Evolutionary conservation across 1,140 invertebrate genomes (phyloP).

Genomic region (Panagrolaimus sp.): DNA sequence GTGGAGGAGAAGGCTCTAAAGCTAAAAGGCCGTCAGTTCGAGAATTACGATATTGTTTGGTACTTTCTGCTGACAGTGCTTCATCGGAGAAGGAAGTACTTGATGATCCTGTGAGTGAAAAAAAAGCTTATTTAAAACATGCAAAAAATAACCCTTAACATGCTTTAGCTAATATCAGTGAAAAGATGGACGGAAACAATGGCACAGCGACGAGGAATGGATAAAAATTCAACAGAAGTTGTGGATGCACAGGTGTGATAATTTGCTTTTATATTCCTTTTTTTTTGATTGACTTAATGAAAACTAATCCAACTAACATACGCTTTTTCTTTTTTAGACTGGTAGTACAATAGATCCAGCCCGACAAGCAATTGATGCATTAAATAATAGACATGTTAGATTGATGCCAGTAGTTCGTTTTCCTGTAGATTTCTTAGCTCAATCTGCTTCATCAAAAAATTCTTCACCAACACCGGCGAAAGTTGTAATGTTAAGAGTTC

Average conservation of each 20-base stretch:
- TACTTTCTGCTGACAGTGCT: slow-evolving; percentile 36
- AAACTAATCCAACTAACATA: background rate
- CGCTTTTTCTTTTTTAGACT: slow-evolving; percentile 33
- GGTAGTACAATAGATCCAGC: slow-evolving; percentile 54
- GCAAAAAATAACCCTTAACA: no score
- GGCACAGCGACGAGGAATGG: slow-evolving; percentile 44
- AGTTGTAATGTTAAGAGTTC: slow-evolving; percentile 50
- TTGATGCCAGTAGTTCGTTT: slow-evolving; percentile 53
- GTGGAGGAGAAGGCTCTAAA: background rate
- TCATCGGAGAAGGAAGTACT: slow-evolving; percentile 36
- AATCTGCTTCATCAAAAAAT: slow-evolving; percentile 32
- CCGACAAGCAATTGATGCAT: slow-evolving; percentile 52
- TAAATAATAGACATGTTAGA: slow-evolving; percentile 48
- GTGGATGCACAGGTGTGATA: slow-evolving; percentile 49
- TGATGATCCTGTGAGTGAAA: slow-evolving; percentile 24
- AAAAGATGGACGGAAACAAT: slow-evolving; percentile 48
- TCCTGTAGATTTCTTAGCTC: slow-evolving; percentile 51
- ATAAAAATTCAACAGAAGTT: slow-evolving; percentile 47
- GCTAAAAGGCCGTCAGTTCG: slow-evolving; percentile 12
- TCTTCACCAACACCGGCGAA: slow-evolving; percentile 19
- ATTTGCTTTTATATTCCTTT: no score
- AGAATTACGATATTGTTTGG: slow-evolving; percentile 30
- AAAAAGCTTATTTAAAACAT: no score
- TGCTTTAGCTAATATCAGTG: slow-evolving; percentile 48
- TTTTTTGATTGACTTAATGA: background rate